Percentiles rank a stretch among this genome's conserved stretches.
phyloP scores from a whole-genome alignment of 2,888 invertebrate genomes.

The Polydrusus cervinus region DNA sequence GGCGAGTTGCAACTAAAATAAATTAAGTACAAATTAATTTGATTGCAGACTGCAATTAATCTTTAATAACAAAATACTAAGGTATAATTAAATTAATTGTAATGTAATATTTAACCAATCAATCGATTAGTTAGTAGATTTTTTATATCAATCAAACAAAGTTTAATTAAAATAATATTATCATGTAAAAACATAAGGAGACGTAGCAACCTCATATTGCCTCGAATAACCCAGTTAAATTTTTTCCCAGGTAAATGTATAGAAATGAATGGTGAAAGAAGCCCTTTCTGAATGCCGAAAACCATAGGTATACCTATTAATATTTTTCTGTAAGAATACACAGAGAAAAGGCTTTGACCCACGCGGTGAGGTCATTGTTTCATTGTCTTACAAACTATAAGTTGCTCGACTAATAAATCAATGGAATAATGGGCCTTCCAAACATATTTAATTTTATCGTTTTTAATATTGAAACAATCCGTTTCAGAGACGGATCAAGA shows the following conservation, averaged over 20 bases:
- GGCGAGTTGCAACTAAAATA: too few relatives aligned
- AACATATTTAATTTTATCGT: conserved; percentile 50
- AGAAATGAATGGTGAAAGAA: not conserved
- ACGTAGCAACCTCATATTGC: too few relatives aligned
- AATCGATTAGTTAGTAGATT: too few relatives aligned
- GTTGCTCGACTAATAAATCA: conserved; percentile 49
- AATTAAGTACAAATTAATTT: too few relatives aligned
- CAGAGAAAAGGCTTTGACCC: conserved; percentile 46
- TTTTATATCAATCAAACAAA: too few relatives aligned
- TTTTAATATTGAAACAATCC: conserved; percentile 50
- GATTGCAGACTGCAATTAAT: too few relatives aligned
- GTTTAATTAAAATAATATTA: too few relatives aligned
- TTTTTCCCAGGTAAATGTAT: conserved; percentile 4
- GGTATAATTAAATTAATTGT: too few relatives aligned
- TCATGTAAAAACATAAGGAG: too few relatives aligned
- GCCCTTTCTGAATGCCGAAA: conserved; percentile 22
- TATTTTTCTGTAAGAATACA: conserved; percentile 29
- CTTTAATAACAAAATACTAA: too few relatives aligned
- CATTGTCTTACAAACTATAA: conserved; percentile 49
- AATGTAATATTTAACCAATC: too few relatives aligned
- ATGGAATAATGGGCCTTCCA: conserved; percentile 48
- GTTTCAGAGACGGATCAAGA: conserved; percentile 25
- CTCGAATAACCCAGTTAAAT: not conserved
- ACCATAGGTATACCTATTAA: conserved; percentile 8
- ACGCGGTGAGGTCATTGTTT: conserved; percentile 46